Percentiles rank a stretch among this genome's conserved stretches.
Evolutionary conservation across 2,113 vertebrate species (phyloP).

Genomic region (Gnathonemus longibarbis): DNA sequence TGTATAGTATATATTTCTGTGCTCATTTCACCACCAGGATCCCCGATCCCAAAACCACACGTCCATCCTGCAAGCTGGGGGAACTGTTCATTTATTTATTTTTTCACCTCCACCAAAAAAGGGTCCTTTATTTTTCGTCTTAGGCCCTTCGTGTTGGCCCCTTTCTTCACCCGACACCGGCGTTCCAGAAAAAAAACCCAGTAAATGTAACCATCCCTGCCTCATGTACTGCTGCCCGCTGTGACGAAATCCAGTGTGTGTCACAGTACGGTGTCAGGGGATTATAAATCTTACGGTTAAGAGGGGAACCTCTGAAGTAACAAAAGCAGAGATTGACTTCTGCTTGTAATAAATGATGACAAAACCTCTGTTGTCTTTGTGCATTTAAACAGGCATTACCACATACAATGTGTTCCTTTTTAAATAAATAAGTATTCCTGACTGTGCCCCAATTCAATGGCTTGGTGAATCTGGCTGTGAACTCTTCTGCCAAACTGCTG

Average conservation of each 20-base stretch:
- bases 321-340: neutral
- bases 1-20: neutral
- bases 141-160: neutral
- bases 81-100: neutral
- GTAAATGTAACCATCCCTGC: neutral
- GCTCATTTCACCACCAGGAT: neutral
- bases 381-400: neutral
- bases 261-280: neutral
- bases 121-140: neutral
- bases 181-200: neutral
- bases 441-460: neutral
- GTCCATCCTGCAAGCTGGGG: neutral
- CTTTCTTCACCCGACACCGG: neutral
- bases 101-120: neutral
- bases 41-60: neutral
- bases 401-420: neutral
- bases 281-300: neutral
- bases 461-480: neutral
- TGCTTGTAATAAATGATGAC: neutral
- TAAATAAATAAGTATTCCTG: neutral
- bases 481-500: neutral
- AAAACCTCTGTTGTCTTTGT: neutral
- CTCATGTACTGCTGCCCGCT: neutral
- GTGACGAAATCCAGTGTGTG: neutral
- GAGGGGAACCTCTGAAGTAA: neutral